phyloP scores from a whole-genome alignment of 1,140 invertebrate genomes.

The Chrysopa pallens region DNA sequence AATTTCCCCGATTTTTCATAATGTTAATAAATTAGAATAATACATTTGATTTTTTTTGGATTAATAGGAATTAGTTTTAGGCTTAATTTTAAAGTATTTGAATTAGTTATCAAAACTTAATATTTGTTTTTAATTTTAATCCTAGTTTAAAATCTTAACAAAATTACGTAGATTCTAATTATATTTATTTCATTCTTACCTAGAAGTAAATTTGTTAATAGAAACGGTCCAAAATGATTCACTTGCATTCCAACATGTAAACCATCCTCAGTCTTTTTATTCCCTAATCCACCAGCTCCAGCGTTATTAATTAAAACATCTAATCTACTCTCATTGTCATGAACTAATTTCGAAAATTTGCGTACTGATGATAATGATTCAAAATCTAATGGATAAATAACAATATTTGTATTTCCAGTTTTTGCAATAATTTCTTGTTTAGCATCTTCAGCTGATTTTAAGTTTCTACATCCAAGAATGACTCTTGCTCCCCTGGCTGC shows the following conservation, averaged over 20 bases:
- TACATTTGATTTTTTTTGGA: neutral
- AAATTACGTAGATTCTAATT: neutral
- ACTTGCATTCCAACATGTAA: slow-evolving; percentile 38
- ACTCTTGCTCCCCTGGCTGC: slow-evolving; percentile 65
- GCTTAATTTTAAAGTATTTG: slow-evolving; percentile 5
- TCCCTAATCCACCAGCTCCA: slow-evolving; percentile 21
- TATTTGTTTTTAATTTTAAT: neutral
- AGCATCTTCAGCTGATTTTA: slow-evolving; percentile 47
- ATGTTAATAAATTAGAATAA: too few species aligned
- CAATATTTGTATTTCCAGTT: too few species aligned
- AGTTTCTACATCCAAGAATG: slow-evolving; percentile 78
- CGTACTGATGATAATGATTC: slow-evolving; percentile 28
- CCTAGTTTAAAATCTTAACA: slow-evolving; percentile 1
- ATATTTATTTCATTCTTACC: slow-evolving; percentile 22
- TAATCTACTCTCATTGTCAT: slow-evolving; percentile 27
- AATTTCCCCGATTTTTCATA: too few species aligned
- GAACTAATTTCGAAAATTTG: slow-evolving; percentile 27
- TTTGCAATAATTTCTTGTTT: slow-evolving; percentile 22
- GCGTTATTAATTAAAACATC: slow-evolving; percentile 54
- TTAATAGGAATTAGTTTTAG: neutral
- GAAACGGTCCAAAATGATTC: slow-evolving; percentile 46
- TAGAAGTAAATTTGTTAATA: slow-evolving; percentile 38
- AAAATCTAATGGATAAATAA: slow-evolving; percentile 22
- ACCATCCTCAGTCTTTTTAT: slow-evolving; percentile 31
- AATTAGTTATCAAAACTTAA: slow-evolving; percentile 6